Base-by-base conservation (phyloP, 2,113 vertebrate genomes). In the Otolemur garnettii region DNA sequence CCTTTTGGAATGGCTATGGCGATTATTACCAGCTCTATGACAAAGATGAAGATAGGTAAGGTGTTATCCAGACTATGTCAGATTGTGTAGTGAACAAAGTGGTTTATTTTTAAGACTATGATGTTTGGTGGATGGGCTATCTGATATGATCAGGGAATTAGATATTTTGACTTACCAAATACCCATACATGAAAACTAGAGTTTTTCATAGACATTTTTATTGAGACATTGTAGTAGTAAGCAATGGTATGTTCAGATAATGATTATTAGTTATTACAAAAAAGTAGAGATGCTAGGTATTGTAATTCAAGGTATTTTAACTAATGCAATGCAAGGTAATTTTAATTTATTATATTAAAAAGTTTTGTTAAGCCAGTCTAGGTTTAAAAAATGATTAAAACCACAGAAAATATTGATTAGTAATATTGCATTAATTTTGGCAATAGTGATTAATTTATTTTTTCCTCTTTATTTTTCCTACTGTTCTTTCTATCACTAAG, bases 21-120 rank as follows among this genome's bases (percentile, higher is more conserved):
- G 97, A 98, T n/a, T 88, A 72, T 91, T 96, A 87, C 19, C 97
- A 97, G 45, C 80, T 55, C 10, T 98, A 94, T 11, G 96, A 85
- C 50, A 98, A 97, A 96, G 98, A 97, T 64, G 98, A 99, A 90
- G 97, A 99, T 55, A 99, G 99, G 99, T 99, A 98, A 98, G 95
- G 21, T 77, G 19, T 78, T 26, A 53, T 57, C 4, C 14, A 33
- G 5, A 59, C 45, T 78, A 22, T 22, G 4, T 87, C 50, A 60
- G 33, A 55, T 59, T 53, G 14, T 57, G 2, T 35, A 21, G 26
- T 84, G 50, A 88, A n/a, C 53, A 57, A 33, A 38, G 69, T 21
- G 38, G 12, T 72, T n/a, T 90, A 22, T 90, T 78, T 78, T 38
- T 50, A 30, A 15, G 45, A 8, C 57, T 35, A 4, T 78, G 9